A percentile compares a stretch with the other conserved stretches of the same genome.
Evolutionary conservation across 2,888 invertebrate species (phyloP).

Genomic region (Orthosia gothica): DNA sequence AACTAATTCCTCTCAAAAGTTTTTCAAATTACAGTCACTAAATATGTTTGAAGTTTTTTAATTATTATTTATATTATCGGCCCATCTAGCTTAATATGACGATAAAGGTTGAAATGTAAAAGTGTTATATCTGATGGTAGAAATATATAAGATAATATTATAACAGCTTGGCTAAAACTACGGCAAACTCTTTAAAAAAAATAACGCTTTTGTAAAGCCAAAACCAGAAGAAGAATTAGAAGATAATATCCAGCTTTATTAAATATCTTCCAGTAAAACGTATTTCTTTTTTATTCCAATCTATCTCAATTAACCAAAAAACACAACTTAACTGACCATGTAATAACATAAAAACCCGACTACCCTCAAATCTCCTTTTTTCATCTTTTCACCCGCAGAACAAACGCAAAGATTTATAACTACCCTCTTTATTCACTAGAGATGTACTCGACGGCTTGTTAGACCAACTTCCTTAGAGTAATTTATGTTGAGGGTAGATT

Average conservation of each 20-base stretch:
- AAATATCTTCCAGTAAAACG: background rate
- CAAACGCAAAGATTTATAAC: conserved; percentile 77
- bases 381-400: conserved; percentile 71
- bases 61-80: background rate
- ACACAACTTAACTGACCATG: conserved; percentile 17
- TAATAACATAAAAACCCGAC: conserved; percentile 43
- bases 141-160: too few relatives aligned
- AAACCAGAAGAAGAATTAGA: too few relatives aligned
- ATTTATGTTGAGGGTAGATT: conserved; percentile 70
- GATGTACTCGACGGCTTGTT: conserved; percentile 77
- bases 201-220: too few relatives aligned
- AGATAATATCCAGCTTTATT: too few relatives aligned
- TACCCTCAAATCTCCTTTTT: conserved; percentile 52
- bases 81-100: too few relatives aligned
- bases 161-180: too few relatives aligned
- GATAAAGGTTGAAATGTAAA: too few relatives aligned
- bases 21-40: background rate
- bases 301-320: conserved; percentile 3
- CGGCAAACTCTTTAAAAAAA: too few relatives aligned
- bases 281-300: background rate
- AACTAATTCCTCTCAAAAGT: background rate
- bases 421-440: conserved; percentile 66
- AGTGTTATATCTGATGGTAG: too few relatives aligned
- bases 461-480: conserved; percentile 71
- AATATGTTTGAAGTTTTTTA: background rate